These are phyloP conservation scores for Dendrolimus punctatus DNA, from an alignment of 1,140 invertebrate species.

Conservation along the genomic window DNA sequence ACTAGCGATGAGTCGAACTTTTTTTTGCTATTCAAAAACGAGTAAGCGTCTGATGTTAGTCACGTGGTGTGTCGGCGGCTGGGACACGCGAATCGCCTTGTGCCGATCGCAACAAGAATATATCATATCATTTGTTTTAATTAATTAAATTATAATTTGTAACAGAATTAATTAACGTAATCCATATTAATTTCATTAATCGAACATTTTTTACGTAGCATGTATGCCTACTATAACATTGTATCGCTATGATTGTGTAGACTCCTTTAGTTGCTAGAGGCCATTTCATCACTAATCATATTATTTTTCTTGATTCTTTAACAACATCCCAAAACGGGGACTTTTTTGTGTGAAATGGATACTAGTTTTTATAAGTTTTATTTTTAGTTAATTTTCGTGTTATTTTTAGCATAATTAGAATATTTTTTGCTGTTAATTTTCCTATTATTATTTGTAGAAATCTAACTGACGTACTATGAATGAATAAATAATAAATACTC, in stretches of 20 bases:
- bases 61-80: slow-evolving; percentile 15
- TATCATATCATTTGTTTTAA: slow-evolving; percentile 74
- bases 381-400: slow-evolving; percentile 18
- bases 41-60: slow-evolving; percentile 16
- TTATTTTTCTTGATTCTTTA: slow-evolving; percentile 16
- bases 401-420: slow-evolving; percentile 5
- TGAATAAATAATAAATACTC: no score
- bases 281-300: slow-evolving; percentile 31
- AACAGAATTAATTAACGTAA: slow-evolving; percentile 36
- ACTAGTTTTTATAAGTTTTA: slow-evolving; percentile 19
- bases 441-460: no score
- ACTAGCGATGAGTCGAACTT: neutral
- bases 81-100: slow-evolving; percentile 33
- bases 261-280: slow-evolving; percentile 20
- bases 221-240: slow-evolving; percentile 29
- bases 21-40: neutral
- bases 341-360: slow-evolving; percentile 66
- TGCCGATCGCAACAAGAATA: slow-evolving; percentile 67
- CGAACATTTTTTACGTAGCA: slow-evolving; percentile 29
- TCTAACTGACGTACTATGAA: no score
- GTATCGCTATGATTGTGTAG: slow-evolving; percentile 25
- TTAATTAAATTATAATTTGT: slow-evolving; percentile 57
- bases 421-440: no score
- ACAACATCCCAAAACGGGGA: slow-evolving; percentile 44
- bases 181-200: neutral